A percentile compares a stretch with the other conserved stretches of the same genome.
These are phyloP conservation scores for Pseudochromis fuscus DNA, from an alignment of 2,797 vertebrate species.

Conservation along the genomic window DNA sequence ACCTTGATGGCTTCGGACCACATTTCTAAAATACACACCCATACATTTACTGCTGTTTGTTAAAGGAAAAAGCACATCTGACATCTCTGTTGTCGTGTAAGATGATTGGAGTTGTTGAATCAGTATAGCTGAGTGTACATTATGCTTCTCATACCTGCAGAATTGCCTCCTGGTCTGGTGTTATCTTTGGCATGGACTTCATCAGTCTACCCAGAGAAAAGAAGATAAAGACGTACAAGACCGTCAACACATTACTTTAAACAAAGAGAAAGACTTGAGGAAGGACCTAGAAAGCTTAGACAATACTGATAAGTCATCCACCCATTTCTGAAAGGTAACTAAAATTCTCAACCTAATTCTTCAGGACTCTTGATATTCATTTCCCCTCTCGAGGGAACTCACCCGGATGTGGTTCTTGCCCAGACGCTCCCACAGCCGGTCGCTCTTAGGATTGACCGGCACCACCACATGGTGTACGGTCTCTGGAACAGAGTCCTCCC, in stretches of 20 bases:
- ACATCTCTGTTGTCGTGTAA: slow-evolving; percentile 4
- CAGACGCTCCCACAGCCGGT: slow-evolving; percentile 93
- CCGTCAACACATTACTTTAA: neutral
- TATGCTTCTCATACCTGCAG: slow-evolving; percentile 86
- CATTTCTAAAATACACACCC: slow-evolving; percentile 87
- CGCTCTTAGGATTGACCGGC: slow-evolving; percentile 92
- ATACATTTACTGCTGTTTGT: neutral
- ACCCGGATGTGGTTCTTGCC: slow-evolving; percentile 93
- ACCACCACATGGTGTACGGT: slow-evolving; percentile 98
- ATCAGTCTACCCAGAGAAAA: slow-evolving; percentile 87
- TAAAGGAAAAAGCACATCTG: neutral
- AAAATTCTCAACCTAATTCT: too few species aligned
- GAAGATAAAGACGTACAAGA: slow-evolving; percentile 5
- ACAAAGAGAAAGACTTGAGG: neutral
- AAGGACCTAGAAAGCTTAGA: neutral
- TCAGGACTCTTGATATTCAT: neutral
- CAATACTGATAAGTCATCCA: neutral
- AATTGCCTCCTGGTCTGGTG: slow-evolving; percentile 91
- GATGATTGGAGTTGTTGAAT: too few species aligned
- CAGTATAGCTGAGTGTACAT: neutral
- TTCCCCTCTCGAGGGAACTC: slow-evolving; percentile 34
- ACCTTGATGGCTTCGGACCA: slow-evolving; percentile 98
- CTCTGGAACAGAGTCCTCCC: slow-evolving; percentile 97
- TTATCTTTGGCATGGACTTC: slow-evolving; percentile 97
- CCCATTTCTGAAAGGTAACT: too few species aligned